Evolutionary conservation across 2,113 vertebrate species (phyloP).

Genomic region (Microcebus griseorufus): DNA sequence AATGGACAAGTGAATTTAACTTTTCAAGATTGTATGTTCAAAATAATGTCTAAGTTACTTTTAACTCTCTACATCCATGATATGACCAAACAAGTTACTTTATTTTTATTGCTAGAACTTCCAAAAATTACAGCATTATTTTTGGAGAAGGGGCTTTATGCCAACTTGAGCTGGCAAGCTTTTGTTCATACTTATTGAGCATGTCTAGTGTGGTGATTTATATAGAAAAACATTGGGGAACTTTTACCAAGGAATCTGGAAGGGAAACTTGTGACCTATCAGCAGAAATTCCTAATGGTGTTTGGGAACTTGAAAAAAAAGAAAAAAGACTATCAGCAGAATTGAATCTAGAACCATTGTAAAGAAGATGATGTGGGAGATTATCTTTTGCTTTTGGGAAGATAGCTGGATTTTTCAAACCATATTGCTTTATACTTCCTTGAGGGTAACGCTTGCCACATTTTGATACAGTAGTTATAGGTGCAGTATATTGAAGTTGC

Average conservation of each 20-base stretch:
- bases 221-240: neutral
- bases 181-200: neutral
- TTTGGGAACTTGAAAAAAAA: too few species aligned
- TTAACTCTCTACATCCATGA: neutral
- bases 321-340: neutral
- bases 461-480: neutral
- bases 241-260: neutral
- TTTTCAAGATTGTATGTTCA: neutral
- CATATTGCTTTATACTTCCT: neutral
- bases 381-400: conserved; percentile 34
- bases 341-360: neutral
- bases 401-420: neutral
- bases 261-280: neutral
- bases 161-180: neutral
- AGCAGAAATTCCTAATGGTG: neutral
- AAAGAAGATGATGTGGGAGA: conserved; percentile 11
- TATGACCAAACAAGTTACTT: neutral
- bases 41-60: neutral
- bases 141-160: conserved; percentile 27
- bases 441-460: neutral
- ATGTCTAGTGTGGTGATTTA: neutral
- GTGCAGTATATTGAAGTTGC: neutral
- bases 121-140: neutral
- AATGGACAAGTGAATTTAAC: neutral
- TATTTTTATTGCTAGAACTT: conserved; percentile 28